Base-by-base conservation (phyloP, 2,797 vertebrate species). In the Sebastolobus alascanus region DNA sequence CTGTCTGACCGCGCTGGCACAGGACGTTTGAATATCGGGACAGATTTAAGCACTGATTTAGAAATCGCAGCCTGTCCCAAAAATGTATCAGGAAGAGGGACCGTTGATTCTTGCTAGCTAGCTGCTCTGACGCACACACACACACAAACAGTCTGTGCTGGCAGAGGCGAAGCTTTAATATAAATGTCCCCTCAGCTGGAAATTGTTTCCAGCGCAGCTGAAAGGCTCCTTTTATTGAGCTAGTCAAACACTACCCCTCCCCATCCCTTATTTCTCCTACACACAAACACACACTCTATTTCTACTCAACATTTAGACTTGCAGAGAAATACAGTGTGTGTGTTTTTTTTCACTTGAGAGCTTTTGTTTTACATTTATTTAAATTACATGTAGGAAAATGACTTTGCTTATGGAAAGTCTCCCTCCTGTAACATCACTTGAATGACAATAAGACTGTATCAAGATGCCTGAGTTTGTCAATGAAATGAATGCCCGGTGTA, bases 181-280 rank as follows among this genome's bases (percentile, higher is more conserved):
- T 90, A 90, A 93, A 94, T 83, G 90, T 91, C 92, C 87, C 87
- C 87, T 93, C 91, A 84, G 89, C 88, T 94, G 91, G 90, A 95
- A 95, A 95, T 94, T 94, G 94, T 93, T 93, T 94, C 92, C 92
- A 92, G 86, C 69, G 84, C 86, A 87, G 92, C 94, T 95, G 90
- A 95, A 95, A 95, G 93, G 87, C 79, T 86, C 79, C 90, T 93
- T 90, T 94, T 94, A 95, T 93, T 91, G 90, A 94, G 89, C 84
- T 68, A 84, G 89, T 92, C 88, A 90, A 90, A 90, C 79, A 74
- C 83, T 73, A 74, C 73, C 69, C 67, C 56, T 35, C 66, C 66
- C 60, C 73, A 78, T 68, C 87, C 52, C 40, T 69, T 35, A 68
- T 52, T 85, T 69, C 77, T 65, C 67, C 8, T 69, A 43, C 54